phyloP scores from a whole-genome alignment of 2,113 vertebrate genomes.

The Rhabdomys dilectus region DNA sequence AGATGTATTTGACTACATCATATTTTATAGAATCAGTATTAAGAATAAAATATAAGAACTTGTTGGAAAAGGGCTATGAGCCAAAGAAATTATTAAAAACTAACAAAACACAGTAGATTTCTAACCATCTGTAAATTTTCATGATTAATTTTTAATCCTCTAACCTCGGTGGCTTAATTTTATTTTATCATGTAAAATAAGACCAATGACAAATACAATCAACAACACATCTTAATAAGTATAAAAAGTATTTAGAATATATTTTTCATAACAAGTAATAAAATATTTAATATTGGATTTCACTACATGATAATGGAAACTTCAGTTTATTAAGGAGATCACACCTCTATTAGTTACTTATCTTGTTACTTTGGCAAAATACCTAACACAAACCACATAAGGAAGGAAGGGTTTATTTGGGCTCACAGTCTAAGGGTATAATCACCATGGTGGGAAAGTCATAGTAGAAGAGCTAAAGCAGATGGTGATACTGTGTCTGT shows the following conservation, averaged over 20 bases:
- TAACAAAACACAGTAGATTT: background rate
- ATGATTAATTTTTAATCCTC: slow-evolving; percentile 20
- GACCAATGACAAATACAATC: background rate
- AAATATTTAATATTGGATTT: slow-evolving; percentile 28
- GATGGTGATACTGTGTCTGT: background rate
- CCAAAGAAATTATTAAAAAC: slow-evolving; percentile 16
- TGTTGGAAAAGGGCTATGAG: background rate
- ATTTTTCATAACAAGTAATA: background rate
- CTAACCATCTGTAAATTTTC: background rate
- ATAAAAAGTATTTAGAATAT: slow-evolving; percentile 37
- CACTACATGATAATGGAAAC: background rate
- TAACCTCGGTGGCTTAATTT: background rate
- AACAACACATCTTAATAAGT: background rate
- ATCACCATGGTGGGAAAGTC: background rate
- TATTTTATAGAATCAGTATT: slow-evolving; percentile 15
- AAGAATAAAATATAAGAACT: slow-evolving; percentile 36
- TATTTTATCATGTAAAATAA: background rate
- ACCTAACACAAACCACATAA: background rate
- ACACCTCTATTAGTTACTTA: background rate
- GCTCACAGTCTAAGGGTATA: background rate
- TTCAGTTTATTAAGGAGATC: background rate
- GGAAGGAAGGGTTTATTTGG: background rate
- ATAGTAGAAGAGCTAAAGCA: background rate
- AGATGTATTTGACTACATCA: background rate
- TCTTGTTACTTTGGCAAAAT: background rate